A percentile compares a stretch with the other conserved stretches of the same genome.
Conservation (phyloP, 2,113 vertebrate species). For the Hyla sarda region DNA sequence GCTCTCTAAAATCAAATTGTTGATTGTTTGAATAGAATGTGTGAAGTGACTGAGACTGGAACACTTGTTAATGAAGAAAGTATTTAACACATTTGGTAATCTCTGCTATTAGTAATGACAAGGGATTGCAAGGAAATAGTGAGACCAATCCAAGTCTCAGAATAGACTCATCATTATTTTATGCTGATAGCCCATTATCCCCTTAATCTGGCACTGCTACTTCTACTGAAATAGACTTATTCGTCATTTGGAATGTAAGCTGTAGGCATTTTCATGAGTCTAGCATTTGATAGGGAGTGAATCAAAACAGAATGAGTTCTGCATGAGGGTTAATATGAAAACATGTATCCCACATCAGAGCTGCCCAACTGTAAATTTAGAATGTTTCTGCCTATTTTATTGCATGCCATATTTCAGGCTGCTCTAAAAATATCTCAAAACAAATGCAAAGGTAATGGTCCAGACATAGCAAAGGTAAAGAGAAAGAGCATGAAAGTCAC, state of each 20-base stretch:
- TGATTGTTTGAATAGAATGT: background rate
- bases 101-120: conserved; percentile 13
- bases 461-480: background rate
- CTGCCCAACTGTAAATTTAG: background rate
- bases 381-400: background rate
- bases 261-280: conserved; percentile 29
- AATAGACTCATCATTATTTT: conserved; percentile 30
- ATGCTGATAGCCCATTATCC: conserved; percentile 16
- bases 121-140: conserved; percentile 15
- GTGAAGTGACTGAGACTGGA: background rate
- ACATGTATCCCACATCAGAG: background rate
- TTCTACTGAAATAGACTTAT: background rate
- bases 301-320: background rate
- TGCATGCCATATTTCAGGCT: background rate
- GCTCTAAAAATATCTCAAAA: background rate
- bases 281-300: background rate
- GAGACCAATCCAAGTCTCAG: conserved; percentile 17
- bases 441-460: background rate
- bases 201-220: conserved; percentile 22
- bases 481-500: background rate
- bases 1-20: background rate
- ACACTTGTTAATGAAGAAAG: conserved; percentile 13
- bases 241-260: conserved; percentile 15
- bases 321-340: background rate
- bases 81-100: conserved; percentile 29